Conservation (phyloP, 2,113 vertebrate genomes). For the Oostethus manadensis region DNA sequence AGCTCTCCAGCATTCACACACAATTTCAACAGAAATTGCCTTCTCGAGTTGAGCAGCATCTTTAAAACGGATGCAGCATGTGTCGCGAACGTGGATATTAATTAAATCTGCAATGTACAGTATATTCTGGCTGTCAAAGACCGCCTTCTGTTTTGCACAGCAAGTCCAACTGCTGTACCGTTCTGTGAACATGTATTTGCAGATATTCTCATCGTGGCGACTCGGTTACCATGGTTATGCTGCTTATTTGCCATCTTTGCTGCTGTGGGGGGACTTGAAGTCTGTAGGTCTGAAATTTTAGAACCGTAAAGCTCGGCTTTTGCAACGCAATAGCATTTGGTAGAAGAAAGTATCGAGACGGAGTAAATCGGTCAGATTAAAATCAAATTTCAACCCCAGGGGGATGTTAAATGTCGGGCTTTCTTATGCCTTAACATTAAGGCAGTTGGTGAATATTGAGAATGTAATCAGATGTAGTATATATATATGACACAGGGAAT, state of each 20-base stretch:
- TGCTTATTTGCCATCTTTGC: slow-evolving; percentile 4
- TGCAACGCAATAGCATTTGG: background rate
- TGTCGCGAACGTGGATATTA: background rate
- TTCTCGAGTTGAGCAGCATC: too few species aligned
- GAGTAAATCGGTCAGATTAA: too few species aligned
- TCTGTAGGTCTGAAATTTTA: background rate
- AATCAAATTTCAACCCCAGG: background rate
- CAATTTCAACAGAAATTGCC: too few species aligned
- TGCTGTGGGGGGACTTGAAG: background rate
- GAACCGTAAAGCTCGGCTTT: background rate
- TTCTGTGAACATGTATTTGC: background rate
- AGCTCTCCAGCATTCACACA: too few species aligned
- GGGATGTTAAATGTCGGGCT: background rate
- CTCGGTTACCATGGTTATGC: slow-evolving; percentile 2
- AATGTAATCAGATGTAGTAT: background rate
- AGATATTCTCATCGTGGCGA: background rate
- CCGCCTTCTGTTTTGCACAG: background rate
- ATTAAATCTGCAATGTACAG: slow-evolving; percentile 22
- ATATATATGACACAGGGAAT: too few species aligned
- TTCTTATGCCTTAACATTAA: background rate
- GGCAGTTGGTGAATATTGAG: background rate
- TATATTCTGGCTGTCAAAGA: slow-evolving; percentile 14
- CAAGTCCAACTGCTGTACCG: slow-evolving; percentile 1
- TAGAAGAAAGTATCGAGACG: too few species aligned
- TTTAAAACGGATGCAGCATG: background rate